A percentile compares a stretch with the other conserved stretches of the same genome.
phyloP scores from a whole-genome alignment of 2,113 vertebrate species.

The Dipodomys spectabilis region DNA sequence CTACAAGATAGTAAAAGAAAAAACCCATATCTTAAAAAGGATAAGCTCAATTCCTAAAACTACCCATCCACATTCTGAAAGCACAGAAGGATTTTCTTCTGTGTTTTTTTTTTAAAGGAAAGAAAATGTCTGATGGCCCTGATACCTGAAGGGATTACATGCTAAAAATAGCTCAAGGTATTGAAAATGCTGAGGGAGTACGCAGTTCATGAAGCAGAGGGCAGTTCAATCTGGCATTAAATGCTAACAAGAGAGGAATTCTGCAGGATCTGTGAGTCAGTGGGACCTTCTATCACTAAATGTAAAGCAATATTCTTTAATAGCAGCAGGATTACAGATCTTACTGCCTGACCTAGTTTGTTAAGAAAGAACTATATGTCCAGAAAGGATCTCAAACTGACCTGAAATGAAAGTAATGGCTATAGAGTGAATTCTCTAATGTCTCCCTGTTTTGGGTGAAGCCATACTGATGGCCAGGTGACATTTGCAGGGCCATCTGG shows the following conservation, averaged over 20 bases:
- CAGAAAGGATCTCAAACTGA: constrained; percentile 27
- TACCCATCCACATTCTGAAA: constrained; percentile 54
- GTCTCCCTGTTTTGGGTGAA: constrained; percentile 58
- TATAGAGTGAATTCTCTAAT: constrained; percentile 24
- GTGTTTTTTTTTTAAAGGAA: background rate
- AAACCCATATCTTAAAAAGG: constrained; percentile 42
- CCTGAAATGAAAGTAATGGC: constrained; percentile 22
- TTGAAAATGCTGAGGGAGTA: constrained; percentile 74
- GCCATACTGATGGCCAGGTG: constrained; percentile 67
- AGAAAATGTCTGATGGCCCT: constrained; percentile 72
- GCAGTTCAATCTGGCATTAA: constrained; percentile 75
- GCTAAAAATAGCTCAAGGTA: constrained; percentile 84
- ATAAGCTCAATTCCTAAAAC: constrained; percentile 53
- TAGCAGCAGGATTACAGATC: background rate
- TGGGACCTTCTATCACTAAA: background rate
- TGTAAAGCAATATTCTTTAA: constrained; percentile 39
- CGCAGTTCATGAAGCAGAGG: constrained; percentile 70
- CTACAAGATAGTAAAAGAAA: constrained; percentile 18
- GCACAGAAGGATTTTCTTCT: constrained; percentile 63
- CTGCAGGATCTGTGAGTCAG: constrained; percentile 50
- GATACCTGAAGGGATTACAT: constrained; percentile 82
- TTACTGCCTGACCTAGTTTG: background rate
- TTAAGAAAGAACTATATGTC: constrained; percentile 14
- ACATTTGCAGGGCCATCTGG: constrained; percentile 80
- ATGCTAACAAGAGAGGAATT: constrained; percentile 77